A percentile compares a stretch with the other conserved stretches of the same genome.
These are phyloP conservation scores for Acrobeloides nanus DNA, from an alignment of 2,888 invertebrate genomes.

Conservation along the genomic window DNA sequence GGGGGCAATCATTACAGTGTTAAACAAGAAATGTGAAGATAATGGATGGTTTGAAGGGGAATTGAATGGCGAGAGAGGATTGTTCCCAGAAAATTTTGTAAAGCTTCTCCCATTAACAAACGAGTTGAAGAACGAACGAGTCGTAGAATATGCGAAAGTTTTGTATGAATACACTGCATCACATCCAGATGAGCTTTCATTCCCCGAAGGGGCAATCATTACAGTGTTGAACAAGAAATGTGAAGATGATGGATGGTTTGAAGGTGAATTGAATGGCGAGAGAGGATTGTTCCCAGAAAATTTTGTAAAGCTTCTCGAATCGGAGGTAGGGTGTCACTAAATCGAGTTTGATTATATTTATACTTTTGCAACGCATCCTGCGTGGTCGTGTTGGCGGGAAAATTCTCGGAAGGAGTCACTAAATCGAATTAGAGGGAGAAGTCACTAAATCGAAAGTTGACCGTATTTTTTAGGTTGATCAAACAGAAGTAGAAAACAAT, in stretches of 20 bases:
- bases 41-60: conserved; percentile 98
- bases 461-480: conserved; percentile 38
- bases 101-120: too few species aligned
- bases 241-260: conserved; percentile 82
- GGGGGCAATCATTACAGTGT: conserved; percentile 77
- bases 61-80: conserved; percentile 75
- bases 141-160: conserved; percentile 45
- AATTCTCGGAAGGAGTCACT: too few species aligned
- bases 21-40: conserved; percentile 70
- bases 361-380: too few species aligned
- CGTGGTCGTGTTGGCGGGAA: too few species aligned
- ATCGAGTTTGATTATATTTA: too few species aligned
- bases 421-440: too few species aligned
- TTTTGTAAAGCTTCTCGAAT: conserved; percentile 65
- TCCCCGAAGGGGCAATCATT: conserved; percentile 73
- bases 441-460: too few species aligned
- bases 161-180: conserved; percentile 69
- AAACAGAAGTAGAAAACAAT: conserved; percentile 31
- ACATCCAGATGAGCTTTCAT: conserved; percentile 85
- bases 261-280: conserved; percentile 80
- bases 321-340: too few species aligned
- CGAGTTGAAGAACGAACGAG: too few species aligned
- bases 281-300: conserved; percentile 94
- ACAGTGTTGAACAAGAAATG: conserved; percentile 78
- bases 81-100: conserved; percentile 93